These are phyloP conservation scores for Zelostemma sp. DNA, from an alignment of 1,140 invertebrate genomes.

Conservation along the genomic window DNA sequence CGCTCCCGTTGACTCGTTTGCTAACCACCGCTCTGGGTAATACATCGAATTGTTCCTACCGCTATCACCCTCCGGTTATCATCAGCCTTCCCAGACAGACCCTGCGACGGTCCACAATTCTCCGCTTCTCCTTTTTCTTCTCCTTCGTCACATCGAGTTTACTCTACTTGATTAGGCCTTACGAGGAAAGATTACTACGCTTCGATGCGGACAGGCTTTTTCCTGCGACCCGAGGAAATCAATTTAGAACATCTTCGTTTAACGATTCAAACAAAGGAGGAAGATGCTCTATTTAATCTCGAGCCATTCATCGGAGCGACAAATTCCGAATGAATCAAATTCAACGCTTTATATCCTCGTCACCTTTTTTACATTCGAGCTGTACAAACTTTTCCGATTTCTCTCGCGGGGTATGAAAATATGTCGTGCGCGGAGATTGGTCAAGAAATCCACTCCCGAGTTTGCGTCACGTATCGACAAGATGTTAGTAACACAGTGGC, in stretches of 20 bases:
- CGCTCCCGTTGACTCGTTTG: constrained; percentile 47
- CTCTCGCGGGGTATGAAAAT: constrained; percentile 7
- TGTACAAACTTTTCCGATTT: no score
- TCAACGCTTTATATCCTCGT: no score
- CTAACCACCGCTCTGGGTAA: constrained; percentile 59
- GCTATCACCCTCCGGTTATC: constrained; percentile 51
- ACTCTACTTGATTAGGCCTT: constrained; percentile 70
- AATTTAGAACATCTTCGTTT: constrained; percentile 9
- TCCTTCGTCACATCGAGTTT: constrained; percentile 62
- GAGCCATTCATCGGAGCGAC: no score
- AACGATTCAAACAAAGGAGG: constrained; percentile 35
- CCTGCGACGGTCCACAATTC: constrained; percentile 35
- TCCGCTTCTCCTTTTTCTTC: constrained; percentile 35
- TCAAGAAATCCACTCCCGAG: constrained; percentile 40
- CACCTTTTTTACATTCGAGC: no score
- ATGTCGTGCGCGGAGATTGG: constrained; percentile 29
- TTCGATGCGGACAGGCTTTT: constrained; percentile 46
- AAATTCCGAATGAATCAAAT: no score
- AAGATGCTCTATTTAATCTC: neutral
- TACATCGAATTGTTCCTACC: constrained; percentile 62
- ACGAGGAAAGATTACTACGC: constrained; percentile 48
- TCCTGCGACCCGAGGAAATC: constrained; percentile 14
- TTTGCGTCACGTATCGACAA: constrained; percentile 41
- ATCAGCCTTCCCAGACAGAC: constrained; percentile 32
- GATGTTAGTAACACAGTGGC: constrained; percentile 31